Evolutionary conservation across 2,888 invertebrate genomes (phyloP), one percentile per base, ranked within the genome.

Genomic region (Pteria penguin): DNA sequence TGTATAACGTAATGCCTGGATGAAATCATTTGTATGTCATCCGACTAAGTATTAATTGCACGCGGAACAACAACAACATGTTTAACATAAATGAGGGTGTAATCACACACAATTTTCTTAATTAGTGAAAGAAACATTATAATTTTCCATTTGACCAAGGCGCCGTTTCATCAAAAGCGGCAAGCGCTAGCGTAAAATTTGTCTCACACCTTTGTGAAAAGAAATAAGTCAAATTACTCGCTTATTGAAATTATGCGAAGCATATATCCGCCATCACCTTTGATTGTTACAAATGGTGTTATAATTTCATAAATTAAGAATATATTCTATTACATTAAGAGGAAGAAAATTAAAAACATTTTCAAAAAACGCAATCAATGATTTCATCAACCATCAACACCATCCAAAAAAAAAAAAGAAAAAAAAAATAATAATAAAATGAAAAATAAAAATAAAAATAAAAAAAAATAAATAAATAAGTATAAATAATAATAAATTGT

Each of bases 191-290:
- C 60, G 60, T 60, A 60, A 1, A 60, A 60, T 60, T 60, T 60
- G 60, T 60, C 60, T 60, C 60, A 27, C 60, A 60, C 60, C 60
- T 60, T 60, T 45, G 45, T 45, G 45, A 45, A 45, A 8, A 45
- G 8, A 45, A 45, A 18, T 45, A 45, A 45, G n/a, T n/a, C n/a
- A 45, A 45, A 45, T 45, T 18, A 45, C 18, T 45, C 18, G 8
- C 18, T 14, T 14, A 14, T 45, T 45, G 11, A 45, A 14, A 45
- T 18, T 18, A 14, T 45, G 8, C 8, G 8, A 45, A 45, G 8
- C 45, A 18, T 45, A 14, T 45, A 18, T 45, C 45, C 45, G 11
- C n/a, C n/a, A n/a, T n/a, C n/a, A n/a, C n/a, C n/a, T n/a, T n/a
- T n/a, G n/a, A n/a, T n/a, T n/a, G n/a, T 45, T 45, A 18, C 45